phyloP scores from a whole-genome alignment of 2,113 vertebrate species.

The Thermophis baileyi region DNA sequence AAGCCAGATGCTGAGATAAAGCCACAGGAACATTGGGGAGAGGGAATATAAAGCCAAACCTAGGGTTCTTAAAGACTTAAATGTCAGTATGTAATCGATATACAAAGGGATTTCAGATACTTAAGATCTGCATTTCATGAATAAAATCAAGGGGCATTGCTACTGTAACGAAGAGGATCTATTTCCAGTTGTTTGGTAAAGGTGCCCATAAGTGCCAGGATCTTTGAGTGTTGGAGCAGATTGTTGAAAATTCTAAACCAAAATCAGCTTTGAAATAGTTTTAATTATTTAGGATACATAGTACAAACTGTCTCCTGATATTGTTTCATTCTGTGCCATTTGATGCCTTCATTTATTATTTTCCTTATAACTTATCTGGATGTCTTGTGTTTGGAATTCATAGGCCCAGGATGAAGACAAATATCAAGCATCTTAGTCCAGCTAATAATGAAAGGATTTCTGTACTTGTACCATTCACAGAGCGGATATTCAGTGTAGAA shows the following conservation, averaged over 20 bases:
- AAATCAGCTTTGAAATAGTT: background rate
- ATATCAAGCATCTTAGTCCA: background rate
- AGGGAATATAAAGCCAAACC: background rate
- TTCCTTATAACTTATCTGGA: background rate
- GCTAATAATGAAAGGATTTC: background rate
- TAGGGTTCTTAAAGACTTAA: background rate
- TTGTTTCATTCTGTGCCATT: background rate
- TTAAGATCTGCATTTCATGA: background rate
- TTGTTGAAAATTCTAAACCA: background rate
- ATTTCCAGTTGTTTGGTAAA: background rate
- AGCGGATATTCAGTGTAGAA: background rate
- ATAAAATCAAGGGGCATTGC: background rate
- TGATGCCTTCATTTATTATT: background rate
- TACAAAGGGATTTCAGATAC: background rate
- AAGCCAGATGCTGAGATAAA: constrained; percentile 17
- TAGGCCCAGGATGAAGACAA: background rate
- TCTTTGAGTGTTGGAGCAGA: background rate
- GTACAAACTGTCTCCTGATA: background rate
- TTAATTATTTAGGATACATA: background rate
- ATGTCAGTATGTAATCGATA: background rate
- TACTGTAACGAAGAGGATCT: background rate
- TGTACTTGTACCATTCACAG: background rate
- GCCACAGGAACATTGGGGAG: background rate
- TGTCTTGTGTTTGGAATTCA: background rate
- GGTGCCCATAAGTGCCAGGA: background rate